Evolutionary conservation across 2,888 invertebrate genomes (phyloP).

Genomic region (Pristionchus fissidentatus): DNA sequence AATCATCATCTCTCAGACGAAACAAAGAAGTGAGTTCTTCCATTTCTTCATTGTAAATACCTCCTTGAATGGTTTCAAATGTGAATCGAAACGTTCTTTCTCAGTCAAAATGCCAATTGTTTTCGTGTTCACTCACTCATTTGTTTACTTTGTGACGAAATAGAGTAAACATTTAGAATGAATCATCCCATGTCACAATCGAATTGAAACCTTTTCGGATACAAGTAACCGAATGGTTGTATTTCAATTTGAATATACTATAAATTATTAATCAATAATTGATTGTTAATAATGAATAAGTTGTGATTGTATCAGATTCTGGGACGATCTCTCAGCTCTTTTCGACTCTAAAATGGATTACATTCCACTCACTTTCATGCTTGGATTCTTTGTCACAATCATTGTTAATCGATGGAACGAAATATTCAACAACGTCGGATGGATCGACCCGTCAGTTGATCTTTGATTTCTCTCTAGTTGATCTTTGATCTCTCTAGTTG

Average conservation of each 20-base stretch:
- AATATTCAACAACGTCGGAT: slow-evolving; percentile 64
- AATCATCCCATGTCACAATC: too few relatives aligned
- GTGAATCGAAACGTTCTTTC: too few relatives aligned
- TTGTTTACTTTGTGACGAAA: not conserved
- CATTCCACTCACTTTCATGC: slow-evolving; percentile 61
- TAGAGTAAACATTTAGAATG: not conserved
- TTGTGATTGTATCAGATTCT: slow-evolving; percentile 53
- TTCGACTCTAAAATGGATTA: slow-evolving; percentile 65
- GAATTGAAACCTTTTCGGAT: too few relatives aligned
- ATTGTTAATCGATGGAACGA: slow-evolving; percentile 64
- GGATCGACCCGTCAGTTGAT: slow-evolving; percentile 58
- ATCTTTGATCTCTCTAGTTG: too few relatives aligned
- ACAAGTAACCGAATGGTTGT: too few relatives aligned
- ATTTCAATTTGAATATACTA: too few relatives aligned
- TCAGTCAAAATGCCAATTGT: too few relatives aligned
- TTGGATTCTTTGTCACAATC: slow-evolving; percentile 59
- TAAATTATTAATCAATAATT: not conserved
- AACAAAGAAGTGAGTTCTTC: not conserved
- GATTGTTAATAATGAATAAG: not conserved
- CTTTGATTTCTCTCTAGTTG: not conserved
- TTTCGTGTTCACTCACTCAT: too few relatives aligned
- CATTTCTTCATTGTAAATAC: not conserved
- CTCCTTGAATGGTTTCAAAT: not conserved
- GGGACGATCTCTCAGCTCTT: slow-evolving; percentile 64
- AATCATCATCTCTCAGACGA: not conserved